Evolutionary conservation across 2,888 invertebrate species (phyloP).

Genomic region (Fragum sueziense): DNA sequence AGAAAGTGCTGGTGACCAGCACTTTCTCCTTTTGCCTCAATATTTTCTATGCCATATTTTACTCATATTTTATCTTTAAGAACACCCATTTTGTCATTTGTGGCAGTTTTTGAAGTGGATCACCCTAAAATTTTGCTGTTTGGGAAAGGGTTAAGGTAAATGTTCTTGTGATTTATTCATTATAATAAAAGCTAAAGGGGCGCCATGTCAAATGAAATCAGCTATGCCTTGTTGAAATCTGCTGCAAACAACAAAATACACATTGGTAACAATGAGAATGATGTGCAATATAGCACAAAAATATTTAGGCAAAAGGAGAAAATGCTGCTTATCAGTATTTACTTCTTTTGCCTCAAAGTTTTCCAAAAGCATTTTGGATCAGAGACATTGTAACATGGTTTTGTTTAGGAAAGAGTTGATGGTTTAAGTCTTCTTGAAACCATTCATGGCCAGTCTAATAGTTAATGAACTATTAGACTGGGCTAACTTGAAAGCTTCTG

Average conservation of each 20-base stretch:
- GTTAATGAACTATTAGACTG: not conserved
- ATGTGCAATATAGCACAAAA: too few relatives aligned
- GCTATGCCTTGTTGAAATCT: not conserved
- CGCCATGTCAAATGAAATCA: not conserved
- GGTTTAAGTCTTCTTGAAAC: not conserved
- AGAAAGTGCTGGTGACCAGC: not conserved
- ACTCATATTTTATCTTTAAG: too few relatives aligned
- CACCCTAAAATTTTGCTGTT: too few relatives aligned
- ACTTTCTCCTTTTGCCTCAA: too few relatives aligned
- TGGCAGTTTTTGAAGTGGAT: too few relatives aligned
- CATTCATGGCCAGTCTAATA: not conserved
- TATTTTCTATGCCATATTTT: too few relatives aligned
- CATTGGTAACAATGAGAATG: not conserved
- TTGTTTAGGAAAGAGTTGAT: too few relatives aligned
- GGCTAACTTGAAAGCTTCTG: not conserved
- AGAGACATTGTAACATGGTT: not conserved
- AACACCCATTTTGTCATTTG: too few relatives aligned
- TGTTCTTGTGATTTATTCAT: not conserved
- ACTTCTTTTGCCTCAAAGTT: conserved; percentile 1
- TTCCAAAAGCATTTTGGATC: not conserved
- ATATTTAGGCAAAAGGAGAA: not conserved
- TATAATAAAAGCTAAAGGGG: not conserved
- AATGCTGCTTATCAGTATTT: not conserved
- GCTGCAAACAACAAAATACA: too few relatives aligned
- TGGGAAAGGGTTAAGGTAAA: too few relatives aligned